A percentile compares a stretch with the other conserved stretches of the same genome.
Evolutionary conservation across 2,888 invertebrate species (phyloP).

Genomic region (Tigriopus californicus): DNA sequence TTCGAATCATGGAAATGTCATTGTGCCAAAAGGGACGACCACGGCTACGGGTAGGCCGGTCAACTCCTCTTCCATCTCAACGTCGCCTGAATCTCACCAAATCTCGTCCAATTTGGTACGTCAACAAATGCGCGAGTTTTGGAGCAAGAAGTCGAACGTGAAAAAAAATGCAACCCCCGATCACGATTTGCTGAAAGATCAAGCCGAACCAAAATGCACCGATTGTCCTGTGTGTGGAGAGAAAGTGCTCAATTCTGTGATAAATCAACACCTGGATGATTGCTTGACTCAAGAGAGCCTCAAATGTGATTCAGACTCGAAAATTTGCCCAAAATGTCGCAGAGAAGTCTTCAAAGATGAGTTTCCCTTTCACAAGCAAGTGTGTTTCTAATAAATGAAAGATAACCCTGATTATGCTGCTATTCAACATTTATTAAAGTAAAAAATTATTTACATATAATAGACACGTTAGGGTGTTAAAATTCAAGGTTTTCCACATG

Average conservation of each 20-base stretch:
- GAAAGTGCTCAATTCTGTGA: constrained; percentile 24
- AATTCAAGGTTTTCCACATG: background rate
- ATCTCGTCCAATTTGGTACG: background rate
- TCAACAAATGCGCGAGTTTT: background rate
- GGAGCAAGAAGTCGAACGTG: background rate
- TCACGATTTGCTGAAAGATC: background rate
- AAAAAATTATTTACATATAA: too few relatives aligned
- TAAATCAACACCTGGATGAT: constrained; percentile 34
- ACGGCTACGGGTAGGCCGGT: background rate
- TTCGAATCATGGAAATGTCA: background rate
- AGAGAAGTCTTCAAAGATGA: too few relatives aligned
- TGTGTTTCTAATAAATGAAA: too few relatives aligned
- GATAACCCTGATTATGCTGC: too few relatives aligned
- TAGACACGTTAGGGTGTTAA: background rate
- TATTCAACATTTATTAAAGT: too few relatives aligned
- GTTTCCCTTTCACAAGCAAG: too few relatives aligned
- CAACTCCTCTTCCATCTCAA: background rate
- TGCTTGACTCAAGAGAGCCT: constrained; percentile 25
- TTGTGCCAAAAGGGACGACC: background rate
- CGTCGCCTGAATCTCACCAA: background rate
- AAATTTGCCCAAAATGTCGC: too few relatives aligned
- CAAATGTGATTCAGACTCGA: too few relatives aligned
- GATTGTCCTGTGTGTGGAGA: constrained; percentile 33
- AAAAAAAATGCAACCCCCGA: background rate
- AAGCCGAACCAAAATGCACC: background rate